phyloP scores from a whole-genome alignment of 2,888 invertebrate genomes.

The Scaptomyza polygonia region DNA sequence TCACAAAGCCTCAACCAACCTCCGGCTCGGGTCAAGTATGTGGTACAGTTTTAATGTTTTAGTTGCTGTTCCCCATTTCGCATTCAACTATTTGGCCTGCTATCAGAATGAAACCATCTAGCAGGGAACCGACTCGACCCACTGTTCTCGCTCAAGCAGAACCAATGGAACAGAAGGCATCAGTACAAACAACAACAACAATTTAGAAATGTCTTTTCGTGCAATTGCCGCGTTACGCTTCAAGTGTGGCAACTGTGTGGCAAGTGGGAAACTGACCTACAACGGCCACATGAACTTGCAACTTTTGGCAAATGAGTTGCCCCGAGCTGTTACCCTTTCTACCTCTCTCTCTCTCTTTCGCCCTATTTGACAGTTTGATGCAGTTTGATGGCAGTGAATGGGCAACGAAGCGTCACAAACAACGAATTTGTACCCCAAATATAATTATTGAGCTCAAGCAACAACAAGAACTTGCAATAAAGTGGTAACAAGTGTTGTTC shows the following conservation, averaged over 20 bases:
- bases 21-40: slow-evolving; percentile 28
- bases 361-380: slow-evolving; percentile 45
- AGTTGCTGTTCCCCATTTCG: background rate
- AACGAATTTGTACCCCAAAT: slow-evolving; percentile 39
- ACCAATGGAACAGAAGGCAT: slow-evolving; percentile 46
- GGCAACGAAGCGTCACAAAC: slow-evolving; percentile 53
- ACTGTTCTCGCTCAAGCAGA: slow-evolving; percentile 50
- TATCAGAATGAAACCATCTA: slow-evolving; percentile 35
- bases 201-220: slow-evolving; percentile 41
- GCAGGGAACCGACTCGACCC: slow-evolving; percentile 18
- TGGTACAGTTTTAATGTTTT: slow-evolving; percentile 6
- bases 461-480: slow-evolving; percentile 36
- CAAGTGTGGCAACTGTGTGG: slow-evolving; percentile 45
- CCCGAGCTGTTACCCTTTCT: background rate
- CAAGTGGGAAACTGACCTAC: slow-evolving; percentile 47
- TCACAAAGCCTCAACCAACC: slow-evolving; percentile 5
- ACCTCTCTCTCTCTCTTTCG: background rate
- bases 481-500: slow-evolving; percentile 60
- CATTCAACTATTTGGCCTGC: background rate
- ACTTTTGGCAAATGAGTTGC: slow-evolving; percentile 57
- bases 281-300: slow-evolving; percentile 60
- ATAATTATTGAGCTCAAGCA: slow-evolving; percentile 52
- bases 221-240: slow-evolving; percentile 62
- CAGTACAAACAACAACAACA: slow-evolving; percentile 20
- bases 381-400: slow-evolving; percentile 47